Percentiles rank a stretch among this genome's conserved stretches.
Conservation (phyloP, 2,113 vertebrate genomes). For the Solenodon paradoxus region DNA sequence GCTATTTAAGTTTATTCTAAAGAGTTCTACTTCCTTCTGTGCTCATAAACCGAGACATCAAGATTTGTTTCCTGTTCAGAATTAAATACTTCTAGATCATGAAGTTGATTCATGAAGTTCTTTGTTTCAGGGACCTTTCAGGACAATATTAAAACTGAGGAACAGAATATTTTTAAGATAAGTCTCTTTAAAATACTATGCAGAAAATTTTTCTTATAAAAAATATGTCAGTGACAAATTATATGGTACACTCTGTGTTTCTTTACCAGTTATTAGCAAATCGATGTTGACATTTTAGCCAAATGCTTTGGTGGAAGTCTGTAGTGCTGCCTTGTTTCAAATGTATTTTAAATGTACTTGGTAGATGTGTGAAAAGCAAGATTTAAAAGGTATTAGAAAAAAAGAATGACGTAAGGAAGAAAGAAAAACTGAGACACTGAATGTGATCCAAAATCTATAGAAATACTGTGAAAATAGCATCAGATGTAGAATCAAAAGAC, state of each 20-base stretch:
- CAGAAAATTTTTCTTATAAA: conserved; percentile 14
- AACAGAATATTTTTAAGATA: neutral
- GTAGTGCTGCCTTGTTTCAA: neutral
- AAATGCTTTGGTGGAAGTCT: neutral
- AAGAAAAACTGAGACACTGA: neutral
- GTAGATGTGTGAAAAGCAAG: neutral
- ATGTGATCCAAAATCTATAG: neutral
- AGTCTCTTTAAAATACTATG: neutral
- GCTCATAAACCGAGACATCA: neutral
- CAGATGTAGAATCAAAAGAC: neutral
- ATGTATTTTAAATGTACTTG: neutral
- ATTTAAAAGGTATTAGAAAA: neutral
- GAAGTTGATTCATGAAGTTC: neutral
- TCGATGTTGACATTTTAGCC: conserved; percentile 25
- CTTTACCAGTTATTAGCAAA: neutral
- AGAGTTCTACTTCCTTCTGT: neutral
- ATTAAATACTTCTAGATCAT: neutral
- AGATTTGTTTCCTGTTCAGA: neutral
- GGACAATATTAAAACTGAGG: neutral
- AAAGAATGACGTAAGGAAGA: neutral
- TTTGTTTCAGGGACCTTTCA: neutral
- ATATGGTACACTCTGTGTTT: neutral
- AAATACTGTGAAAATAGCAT: neutral
- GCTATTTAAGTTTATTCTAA: neutral
- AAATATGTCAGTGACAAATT: neutral